Evolutionary conservation across 2,888 invertebrate genomes (phyloP), one percentile per base, ranked within the genome.

Genomic region (Gonocerus acuteangulatus): DNA sequence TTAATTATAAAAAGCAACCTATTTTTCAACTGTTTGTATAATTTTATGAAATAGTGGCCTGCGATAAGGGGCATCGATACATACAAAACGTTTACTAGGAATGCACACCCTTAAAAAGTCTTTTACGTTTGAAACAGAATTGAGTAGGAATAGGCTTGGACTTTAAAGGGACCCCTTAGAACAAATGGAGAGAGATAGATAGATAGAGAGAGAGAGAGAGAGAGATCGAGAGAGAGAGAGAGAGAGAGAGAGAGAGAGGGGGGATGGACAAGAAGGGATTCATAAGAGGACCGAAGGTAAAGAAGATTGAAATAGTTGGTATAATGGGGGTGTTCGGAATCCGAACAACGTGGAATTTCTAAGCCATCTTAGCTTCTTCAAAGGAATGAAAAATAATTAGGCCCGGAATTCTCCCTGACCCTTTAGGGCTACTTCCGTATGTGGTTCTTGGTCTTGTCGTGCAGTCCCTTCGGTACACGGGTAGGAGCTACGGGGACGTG

Each of bases 401-500:
- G 6, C 44, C 51, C 51, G 34, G 48, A 16, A 51, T 34, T 32
- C 51, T 34, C 34, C 13, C n/a, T 15, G 34, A 34, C 19, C 51
- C 51, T 51, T 51, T 51, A 34, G 27, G 27, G 27, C 4, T 9
- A 27, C 27, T 27, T 27, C 27, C 27, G 27, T 6, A 27, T 27
- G 27, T 27, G 27, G 27, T 27, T 9, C 27, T 16, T 48, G 23
- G n/a, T 21, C 13, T 2, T 13, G 2, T 18, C 1, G 1, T 18
- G 42, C 27, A 9, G 85, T 85, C 86, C 86, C 84, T 85, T 86
- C 86, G 86, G 86, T 86, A 86, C 86, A 87, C 86, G 84, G 87
- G 87, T 87, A 11, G 32, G 32, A 7, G 11, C n/a, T n/a, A n/a
- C n/a, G n/a, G n/a, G n/a, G n/a, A n/a, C n/a, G n/a, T n/a, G n/a